Evolutionary conservation across 2,888 invertebrate species (phyloP).

Genomic region (Drosophila koepferae): DNA sequence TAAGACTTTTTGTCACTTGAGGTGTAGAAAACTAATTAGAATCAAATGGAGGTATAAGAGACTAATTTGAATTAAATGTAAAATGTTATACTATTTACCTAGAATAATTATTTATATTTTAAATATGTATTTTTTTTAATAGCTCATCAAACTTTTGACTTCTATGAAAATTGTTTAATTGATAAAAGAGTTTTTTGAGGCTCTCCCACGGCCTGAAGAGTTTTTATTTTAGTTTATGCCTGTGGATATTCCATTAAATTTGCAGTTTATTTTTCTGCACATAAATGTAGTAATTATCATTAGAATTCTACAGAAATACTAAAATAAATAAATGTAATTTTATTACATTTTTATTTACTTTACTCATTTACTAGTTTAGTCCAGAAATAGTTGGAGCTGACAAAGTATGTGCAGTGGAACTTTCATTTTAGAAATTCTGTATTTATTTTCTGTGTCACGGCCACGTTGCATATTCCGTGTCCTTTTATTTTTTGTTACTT

Average conservation of each 20-base stretch:
- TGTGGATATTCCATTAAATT: too few species aligned
- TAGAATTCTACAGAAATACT: not conserved
- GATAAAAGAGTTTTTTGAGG: too few species aligned
- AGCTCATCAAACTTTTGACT: too few species aligned
- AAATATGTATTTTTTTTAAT: too few species aligned
- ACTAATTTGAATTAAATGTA: too few species aligned
- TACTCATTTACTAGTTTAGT: not conserved
- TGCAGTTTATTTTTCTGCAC: too few species aligned
- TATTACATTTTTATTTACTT: not conserved
- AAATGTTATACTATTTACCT: too few species aligned
- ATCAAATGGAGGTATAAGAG: not conserved
- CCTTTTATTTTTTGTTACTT: not conserved
- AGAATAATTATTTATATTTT: too few species aligned
- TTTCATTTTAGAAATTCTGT: slow-evolving; percentile 1
- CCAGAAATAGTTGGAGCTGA: not conserved
- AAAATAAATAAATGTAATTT: not conserved
- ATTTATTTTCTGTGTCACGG: slow-evolving; percentile 5
- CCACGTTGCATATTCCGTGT: not conserved
- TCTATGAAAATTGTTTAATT: too few species aligned
- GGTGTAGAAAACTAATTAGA: not conserved
- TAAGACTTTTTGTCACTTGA: not conserved
- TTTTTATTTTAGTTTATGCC: too few species aligned
- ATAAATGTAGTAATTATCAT: too few species aligned
- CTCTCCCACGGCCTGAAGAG: too few species aligned
- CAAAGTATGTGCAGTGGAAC: not conserved